phyloP scores from a whole-genome alignment of 1,140 invertebrate species.

The Drosophila arizonae region DNA sequence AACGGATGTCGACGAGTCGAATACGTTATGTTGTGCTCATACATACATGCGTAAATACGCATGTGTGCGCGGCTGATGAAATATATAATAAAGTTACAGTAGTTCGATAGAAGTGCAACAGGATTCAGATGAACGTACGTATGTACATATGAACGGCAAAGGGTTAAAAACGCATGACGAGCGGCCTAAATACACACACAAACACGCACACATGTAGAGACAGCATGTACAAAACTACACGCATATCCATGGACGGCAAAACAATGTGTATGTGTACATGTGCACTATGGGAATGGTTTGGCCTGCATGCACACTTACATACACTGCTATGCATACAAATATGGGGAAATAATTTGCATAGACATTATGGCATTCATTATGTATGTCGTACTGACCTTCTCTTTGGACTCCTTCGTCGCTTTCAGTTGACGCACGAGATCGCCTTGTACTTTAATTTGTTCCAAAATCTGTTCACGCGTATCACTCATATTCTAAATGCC shows the following conservation, averaged over 20 bases:
- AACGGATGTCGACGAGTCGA: slow-evolving; percentile 4
- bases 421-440: slow-evolving; percentile 92
- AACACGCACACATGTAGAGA: no score
- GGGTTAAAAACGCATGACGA: slow-evolving; percentile 17
- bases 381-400: slow-evolving; percentile 84
- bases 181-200: slow-evolving; percentile 9
- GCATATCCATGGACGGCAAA: background rate
- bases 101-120: slow-evolving; percentile 17
- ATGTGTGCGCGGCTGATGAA: slow-evolving; percentile 35
- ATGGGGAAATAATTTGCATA: background rate
- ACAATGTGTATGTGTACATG: slow-evolving; percentile 10
- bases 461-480: slow-evolving; percentile 84
- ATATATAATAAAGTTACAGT: slow-evolving; percentile 29
- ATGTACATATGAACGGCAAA: background rate
- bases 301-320: slow-evolving; percentile 6
- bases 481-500: slow-evolving; percentile 81
- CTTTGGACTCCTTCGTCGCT: slow-evolving; percentile 88
- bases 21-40: slow-evolving; percentile 18
- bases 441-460: slow-evolving; percentile 91
- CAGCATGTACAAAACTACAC: background rate
- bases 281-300: slow-evolving; percentile 15
- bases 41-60: slow-evolving; percentile 1
- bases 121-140: slow-evolving; percentile 4
- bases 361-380: slow-evolving; percentile 4
- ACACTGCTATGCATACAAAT: background rate